Base-by-base conservation (phyloP, 2,113 vertebrate species). In the Aspiorhynchus laticeps region DNA sequence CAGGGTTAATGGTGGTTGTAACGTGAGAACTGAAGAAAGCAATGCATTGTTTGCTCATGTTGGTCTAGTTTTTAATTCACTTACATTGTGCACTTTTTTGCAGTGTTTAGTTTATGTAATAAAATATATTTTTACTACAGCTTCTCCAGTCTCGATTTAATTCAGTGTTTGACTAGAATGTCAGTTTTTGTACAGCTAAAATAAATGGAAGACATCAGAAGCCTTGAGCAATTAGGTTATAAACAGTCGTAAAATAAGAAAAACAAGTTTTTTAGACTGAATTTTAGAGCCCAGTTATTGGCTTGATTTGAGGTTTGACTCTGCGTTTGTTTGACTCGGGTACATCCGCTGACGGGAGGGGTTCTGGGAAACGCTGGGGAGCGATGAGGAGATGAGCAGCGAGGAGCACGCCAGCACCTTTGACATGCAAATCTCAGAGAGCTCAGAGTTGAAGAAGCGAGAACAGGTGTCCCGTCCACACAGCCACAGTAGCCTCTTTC, bases 371-470 rank as follows among this genome's bases (percentile, higher is more conserved):
- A 77, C 81, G 85, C 86, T 91, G 89, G 88, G 89, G 12, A 88
- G 87, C 33, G 79, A 21, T 36, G 84, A 89, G 90, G 87, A 87
- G 69, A 89, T 86, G 76, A 71, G 89, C 83, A 87, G 15, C 81
- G 65, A 91, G 92, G 92, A 93, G 91, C 91, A 88, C 7, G 51
- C 88, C 90, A 87, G 80, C 36, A 38, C 56, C 93, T 93, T 95
- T 95, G 90, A 95, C 89, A 95, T 95, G 95, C 94, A 93, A 95
- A 95, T 95, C 91, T 88, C 89, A 41, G 90, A 93, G 92, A 95
- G 94, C 91, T 89, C 89, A 41, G 90, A 93, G 92, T 92, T 94
- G 93, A 95, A 94, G 94, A 92, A 91, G 91, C 87, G 74, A 86
- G 91, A 93, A 94, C 95, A 95, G 95, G 95, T 95, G 95, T 95